Conservation (phyloP, 2,888 invertebrate species). For the Cremastobaeus sp. region DNA sequence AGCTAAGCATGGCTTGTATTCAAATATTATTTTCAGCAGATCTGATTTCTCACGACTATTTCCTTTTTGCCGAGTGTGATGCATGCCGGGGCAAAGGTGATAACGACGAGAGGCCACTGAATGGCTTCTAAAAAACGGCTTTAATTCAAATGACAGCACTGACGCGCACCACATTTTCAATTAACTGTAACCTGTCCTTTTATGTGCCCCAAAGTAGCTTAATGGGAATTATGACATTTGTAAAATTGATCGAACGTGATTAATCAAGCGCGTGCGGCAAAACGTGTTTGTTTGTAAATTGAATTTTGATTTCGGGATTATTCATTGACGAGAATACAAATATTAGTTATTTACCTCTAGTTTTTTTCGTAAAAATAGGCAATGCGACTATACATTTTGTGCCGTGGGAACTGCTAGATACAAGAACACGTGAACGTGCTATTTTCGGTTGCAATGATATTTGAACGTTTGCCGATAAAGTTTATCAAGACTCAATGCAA, state of each 20-base stretch:
- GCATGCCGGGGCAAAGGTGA: slow-evolving; percentile 27
- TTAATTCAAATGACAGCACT: slow-evolving; percentile 31
- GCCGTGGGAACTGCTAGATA: slow-evolving; percentile 40
- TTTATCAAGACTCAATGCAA: slow-evolving; percentile 48
- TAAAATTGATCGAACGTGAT: slow-evolving; percentile 16
- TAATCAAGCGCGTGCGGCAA: slow-evolving; percentile 15
- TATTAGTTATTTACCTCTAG: slow-evolving; percentile 23
- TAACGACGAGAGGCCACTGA: slow-evolving; percentile 23
- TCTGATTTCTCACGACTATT: slow-evolving; percentile 47
- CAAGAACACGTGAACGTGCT: slow-evolving; percentile 29
- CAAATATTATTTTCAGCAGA: slow-evolving; percentile 49
- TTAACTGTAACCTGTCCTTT: slow-evolving; percentile 17
- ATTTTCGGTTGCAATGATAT: slow-evolving; percentile 46
- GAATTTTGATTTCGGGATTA: slow-evolving; percentile 28
- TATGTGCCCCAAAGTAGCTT: slow-evolving; percentile 6
- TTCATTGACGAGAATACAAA: slow-evolving; percentile 14
- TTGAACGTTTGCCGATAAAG: slow-evolving; percentile 45
- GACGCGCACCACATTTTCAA: slow-evolving; percentile 16
- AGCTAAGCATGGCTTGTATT: slow-evolving; percentile 39
- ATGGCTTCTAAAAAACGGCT: slow-evolving; percentile 26
- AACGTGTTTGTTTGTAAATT: slow-evolving; percentile 23
- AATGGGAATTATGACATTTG: slow-evolving; percentile 2
- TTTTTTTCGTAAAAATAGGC: slow-evolving; percentile 14
- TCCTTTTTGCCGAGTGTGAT: slow-evolving; percentile 35
- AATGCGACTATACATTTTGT: slow-evolving; percentile 6